Conservation (phyloP, 92 coral and sea anemone genomes). For the Phymanthus crucifer region DNA sequence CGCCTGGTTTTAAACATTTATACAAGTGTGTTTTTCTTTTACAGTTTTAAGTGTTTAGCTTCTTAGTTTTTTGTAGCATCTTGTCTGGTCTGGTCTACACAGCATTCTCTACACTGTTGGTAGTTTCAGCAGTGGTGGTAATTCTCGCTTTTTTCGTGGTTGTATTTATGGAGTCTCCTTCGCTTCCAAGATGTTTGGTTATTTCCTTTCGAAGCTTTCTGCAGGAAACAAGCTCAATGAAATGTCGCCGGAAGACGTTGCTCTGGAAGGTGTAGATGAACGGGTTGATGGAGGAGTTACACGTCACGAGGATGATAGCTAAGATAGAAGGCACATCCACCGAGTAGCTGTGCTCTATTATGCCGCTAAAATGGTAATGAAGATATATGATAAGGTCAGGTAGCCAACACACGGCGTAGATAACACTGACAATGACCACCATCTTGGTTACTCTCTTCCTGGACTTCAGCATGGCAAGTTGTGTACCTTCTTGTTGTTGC, state of each 20-base stretch:
- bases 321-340: slow-evolving; percentile 51
- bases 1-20: too few relatives aligned
- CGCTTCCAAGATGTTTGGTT: not conserved
- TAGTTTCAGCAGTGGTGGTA: not conserved
- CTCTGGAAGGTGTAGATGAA: slow-evolving; percentile 62
- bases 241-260: slow-evolving; percentile 42
- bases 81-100: not conserved
- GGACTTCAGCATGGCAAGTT: too few relatives aligned
- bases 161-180: not conserved
- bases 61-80: too few relatives aligned
- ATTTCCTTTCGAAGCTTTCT: slow-evolving; percentile 4
- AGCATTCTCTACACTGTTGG: not conserved
- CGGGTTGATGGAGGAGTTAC: slow-evolving; percentile 68
- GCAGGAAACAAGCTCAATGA: slow-evolving; percentile 41
- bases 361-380: slow-evolving; percentile 47
- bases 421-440: slow-evolving; percentile 58
- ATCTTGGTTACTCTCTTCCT: too few relatives aligned
- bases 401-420: slow-evolving; percentile 58
- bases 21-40: too few relatives aligned
- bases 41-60: too few relatives aligned
- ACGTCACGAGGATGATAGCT: slow-evolving; percentile 61
- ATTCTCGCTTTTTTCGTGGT: not conserved
- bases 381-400: slow-evolving; percentile 63
- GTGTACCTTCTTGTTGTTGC: too few relatives aligned
- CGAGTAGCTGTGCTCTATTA: slow-evolving; percentile 54